phyloP scores from a whole-genome alignment of 2,888 invertebrate species.

The Acrobeloides nanus region DNA sequence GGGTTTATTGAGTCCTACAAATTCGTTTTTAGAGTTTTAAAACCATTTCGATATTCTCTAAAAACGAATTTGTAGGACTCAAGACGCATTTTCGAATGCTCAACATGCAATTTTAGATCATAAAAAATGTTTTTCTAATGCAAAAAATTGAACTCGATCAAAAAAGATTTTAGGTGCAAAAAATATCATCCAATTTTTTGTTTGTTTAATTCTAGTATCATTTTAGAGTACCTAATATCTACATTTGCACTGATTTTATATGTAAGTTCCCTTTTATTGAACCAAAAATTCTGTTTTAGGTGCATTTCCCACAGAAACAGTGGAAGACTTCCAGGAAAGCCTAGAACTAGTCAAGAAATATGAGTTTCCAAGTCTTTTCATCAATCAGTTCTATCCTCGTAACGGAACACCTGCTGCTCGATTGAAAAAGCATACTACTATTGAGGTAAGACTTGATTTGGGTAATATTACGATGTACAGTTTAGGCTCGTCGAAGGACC shows the following conservation, averaged over 20 bases:
- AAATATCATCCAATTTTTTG: too few species aligned
- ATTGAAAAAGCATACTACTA: too few species aligned
- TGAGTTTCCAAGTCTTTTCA: conserved; percentile 80
- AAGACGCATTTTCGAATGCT: too few species aligned
- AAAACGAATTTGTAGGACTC: too few species aligned
- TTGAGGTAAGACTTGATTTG: conserved; percentile 59
- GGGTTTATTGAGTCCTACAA: too few species aligned
- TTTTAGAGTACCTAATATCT: conserved; percentile 74
- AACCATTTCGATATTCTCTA: too few species aligned
- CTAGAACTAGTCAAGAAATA: conserved; percentile 74
- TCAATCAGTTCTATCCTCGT: conserved; percentile 93
- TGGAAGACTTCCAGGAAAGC: conserved; percentile 78
- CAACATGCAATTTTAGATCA: too few species aligned
- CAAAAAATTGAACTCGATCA: not conserved
- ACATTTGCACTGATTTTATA: conserved; percentile 93
- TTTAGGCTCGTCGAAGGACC: conserved; percentile 78
- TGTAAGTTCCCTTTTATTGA: too few species aligned
- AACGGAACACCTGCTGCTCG: conserved; percentile 92
- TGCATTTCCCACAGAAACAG: conserved; percentile 93
- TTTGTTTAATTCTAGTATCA: conserved; percentile 6
- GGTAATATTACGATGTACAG: conserved; percentile 12
- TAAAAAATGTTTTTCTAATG: too few species aligned
- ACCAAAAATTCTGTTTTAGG: too few species aligned
- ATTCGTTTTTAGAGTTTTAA: too few species aligned
- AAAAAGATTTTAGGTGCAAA: not conserved